phyloP scores from a whole-genome alignment of 1,140 invertebrate genomes.

The Periplaneta americana region DNA sequence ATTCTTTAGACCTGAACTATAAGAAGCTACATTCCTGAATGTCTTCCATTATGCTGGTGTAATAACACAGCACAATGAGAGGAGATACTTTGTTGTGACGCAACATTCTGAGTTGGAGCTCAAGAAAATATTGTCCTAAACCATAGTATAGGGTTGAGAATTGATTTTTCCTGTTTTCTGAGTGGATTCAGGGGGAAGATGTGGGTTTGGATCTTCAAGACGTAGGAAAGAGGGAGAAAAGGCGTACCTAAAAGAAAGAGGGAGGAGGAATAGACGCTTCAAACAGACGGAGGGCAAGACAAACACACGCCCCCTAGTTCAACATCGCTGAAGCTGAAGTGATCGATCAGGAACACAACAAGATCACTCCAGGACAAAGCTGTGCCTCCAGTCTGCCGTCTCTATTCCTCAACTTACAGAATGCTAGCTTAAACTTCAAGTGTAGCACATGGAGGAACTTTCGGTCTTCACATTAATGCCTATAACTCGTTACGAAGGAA shows the following conservation, averaged over 20 bases:
- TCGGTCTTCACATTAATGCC: no score
- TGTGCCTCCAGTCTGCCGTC: not conserved
- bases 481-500: no score
- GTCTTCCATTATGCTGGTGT: not conserved
- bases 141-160: not conserved
- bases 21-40: no score
- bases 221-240: not conserved
- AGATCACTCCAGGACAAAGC: not conserved
- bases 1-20: no score
- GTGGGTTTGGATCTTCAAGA: not conserved
- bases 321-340: not conserved
- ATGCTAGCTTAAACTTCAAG: no score
- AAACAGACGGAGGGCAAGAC: not conserved
- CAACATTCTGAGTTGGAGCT: not conserved
- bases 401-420: no score
- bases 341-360: not conserved
- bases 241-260: no score
- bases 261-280: not conserved
- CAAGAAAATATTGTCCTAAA: not conserved
- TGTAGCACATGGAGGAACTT: not conserved
- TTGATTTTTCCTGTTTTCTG: not conserved
- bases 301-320: not conserved
- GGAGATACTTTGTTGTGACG: not conserved
- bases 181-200: not conserved
- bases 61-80: not conserved